These are phyloP conservation scores for Apamea crenata DNA, from an alignment of 2,888 invertebrate genomes.

Conservation along the genomic window DNA sequence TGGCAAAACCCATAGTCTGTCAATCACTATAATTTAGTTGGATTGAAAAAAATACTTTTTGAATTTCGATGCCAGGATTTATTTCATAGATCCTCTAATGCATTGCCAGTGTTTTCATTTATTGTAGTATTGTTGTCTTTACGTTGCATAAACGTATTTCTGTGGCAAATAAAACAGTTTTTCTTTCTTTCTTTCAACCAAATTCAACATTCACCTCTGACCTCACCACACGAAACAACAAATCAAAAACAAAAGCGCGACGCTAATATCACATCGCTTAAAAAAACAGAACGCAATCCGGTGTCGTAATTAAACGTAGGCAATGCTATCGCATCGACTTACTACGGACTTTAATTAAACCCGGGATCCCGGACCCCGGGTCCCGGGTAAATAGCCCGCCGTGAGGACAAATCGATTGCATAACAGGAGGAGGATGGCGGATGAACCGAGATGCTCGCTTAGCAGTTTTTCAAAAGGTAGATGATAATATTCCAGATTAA, in stretches of 20 bases:
- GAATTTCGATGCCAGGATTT: no score
- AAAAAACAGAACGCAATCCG: slow-evolving; percentile 59
- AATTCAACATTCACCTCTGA: neutral
- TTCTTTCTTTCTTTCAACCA: neutral
- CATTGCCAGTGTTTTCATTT: no score
- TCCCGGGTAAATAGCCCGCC: slow-evolving; percentile 64
- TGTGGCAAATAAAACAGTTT: neutral
- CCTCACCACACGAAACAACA: neutral
- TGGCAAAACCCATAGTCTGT: no score
- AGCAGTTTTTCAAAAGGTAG: slow-evolving; percentile 63
- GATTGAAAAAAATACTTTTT: no score
- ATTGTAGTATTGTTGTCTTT: no score
- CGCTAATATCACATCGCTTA: slow-evolving; percentile 51
- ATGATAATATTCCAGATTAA: slow-evolving; percentile 60
- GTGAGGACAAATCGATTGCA: slow-evolving; percentile 66
- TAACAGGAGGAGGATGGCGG: slow-evolving; percentile 47
- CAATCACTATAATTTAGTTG: no score
- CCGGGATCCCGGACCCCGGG: slow-evolving; percentile 48
- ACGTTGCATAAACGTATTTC: neutral
- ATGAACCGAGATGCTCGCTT: slow-evolving; percentile 51
- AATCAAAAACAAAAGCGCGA: slow-evolving; percentile 32
- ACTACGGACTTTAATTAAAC: slow-evolving; percentile 71
- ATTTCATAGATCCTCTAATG: no score
- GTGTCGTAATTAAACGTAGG: slow-evolving; percentile 66
- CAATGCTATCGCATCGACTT: slow-evolving; percentile 65